Evolutionary conservation across 2,113 vertebrate genomes (phyloP), one percentile per base, ranked within the genome.

Genomic region (Tiliqua scincoides): DNA sequence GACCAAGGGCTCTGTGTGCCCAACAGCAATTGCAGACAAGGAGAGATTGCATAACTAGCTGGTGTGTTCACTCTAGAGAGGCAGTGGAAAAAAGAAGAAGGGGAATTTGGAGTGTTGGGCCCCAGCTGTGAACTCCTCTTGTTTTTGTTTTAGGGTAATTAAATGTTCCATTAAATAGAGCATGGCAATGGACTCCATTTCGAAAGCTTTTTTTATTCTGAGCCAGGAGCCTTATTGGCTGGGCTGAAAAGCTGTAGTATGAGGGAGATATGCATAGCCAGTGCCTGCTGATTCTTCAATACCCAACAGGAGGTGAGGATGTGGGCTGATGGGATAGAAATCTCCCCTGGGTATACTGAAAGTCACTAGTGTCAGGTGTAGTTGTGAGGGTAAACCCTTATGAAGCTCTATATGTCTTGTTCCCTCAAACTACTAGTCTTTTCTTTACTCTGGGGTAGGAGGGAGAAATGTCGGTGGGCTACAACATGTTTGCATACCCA

Each of bases 81-180:
- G 88, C 90, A 92, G 91, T 87, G 80, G 94, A 87, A 73, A 89
- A 85, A 79, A 79, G 70, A 86, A 70, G 73, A 80, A 89, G 85
- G 75, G 85, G 88, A 86, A 82, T 85, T 74, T 82, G 80, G 86
- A 94, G 89, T 91, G 89, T 93, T 90, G 89, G 90, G 83, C 85
- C 91, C 90, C 89, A 94, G 89, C 93, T 93, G 90, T 91, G 91
- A 92, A 89, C 91, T 86, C 82, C 83, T 91, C 91, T 89, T 92
- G 87, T 88, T 95, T 95, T 94, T 93, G 94, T 95, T 95, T 94
- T 91, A 95, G 92, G 88, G 89, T 94, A 95, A 94, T 96, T 95
- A 93, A 48, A 93, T 92, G 93, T 94, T 95, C 94, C 79, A 85
- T 92, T 94, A 86, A 90, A 89, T 91, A 92, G 77, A 91, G 88